Base-by-base conservation (phyloP, 2,113 vertebrate genomes). In the Aramus guarauna region DNA sequence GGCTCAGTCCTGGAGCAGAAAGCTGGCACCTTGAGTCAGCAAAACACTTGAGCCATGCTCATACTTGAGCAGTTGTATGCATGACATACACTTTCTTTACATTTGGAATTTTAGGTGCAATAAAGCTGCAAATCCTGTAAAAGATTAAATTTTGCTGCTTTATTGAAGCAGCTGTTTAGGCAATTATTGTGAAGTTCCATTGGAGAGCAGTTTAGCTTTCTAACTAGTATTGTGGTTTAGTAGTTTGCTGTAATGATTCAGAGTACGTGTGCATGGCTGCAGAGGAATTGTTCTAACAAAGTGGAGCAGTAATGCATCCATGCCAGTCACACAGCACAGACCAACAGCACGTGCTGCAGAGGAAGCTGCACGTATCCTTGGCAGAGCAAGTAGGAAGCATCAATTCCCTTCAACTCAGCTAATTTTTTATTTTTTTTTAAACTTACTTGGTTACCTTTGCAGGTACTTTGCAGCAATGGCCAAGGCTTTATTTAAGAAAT, bases 61-160 rank as follows among this genome's bases (percentile, higher is more conserved):
- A 45, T 7, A 37, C 73, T 47, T 39, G 56, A 39, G 76, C 23
- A 36, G 5, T 26, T 85, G 26, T 1, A 8, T 5, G 2, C 0
- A 0, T 8, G 3, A 16, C 56, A 21, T 11, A 10, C 1, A 1
- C 6, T 63, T 43, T 0, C 55, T 36, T 53, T 75, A 39, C 10
- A 12, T 16, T 3, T 36, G 34, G 11, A 36, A 27, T n/a, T 39
- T 37, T 11, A 29, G 18, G 64, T 67, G 59, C 21, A 36, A 10
- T 63, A 88, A 77, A 89, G 68, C 81, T 85, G 93, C 60, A 95
- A 89, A 93, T 88, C 80, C 94, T 64, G 37, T 32, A 47, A 68
- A 72, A 95, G 86, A 94, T 91, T 78, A 83, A 91, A 48, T 19
- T 41, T 41, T 41, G 39, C 39, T 41, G 53, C 34, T 11, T 94